These are phyloP conservation scores for Buteo buteo DNA, from an alignment of 2,113 vertebrate species.

Conservation along the genomic window DNA sequence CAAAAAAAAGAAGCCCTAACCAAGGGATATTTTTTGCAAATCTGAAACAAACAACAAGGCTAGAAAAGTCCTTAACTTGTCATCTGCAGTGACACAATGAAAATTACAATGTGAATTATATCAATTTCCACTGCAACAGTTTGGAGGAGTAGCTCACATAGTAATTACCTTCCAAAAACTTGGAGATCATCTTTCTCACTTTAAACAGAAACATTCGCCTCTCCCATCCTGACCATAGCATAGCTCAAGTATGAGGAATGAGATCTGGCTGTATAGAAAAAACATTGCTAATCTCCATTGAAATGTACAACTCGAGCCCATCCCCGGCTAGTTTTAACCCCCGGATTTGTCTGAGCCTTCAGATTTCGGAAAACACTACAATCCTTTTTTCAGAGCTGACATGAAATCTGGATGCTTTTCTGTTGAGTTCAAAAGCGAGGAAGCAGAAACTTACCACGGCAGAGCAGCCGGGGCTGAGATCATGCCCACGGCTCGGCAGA, in stretches of 20 bases:
- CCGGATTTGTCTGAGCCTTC: neutral
- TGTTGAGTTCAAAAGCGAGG: neutral
- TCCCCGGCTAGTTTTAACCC: neutral
- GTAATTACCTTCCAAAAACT: neutral
- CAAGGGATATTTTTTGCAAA: neutral
- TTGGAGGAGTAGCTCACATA: neutral
- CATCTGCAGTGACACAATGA: neutral
- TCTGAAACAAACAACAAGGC: neutral
- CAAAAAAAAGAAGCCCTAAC: neutral
- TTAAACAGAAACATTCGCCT: neutral
- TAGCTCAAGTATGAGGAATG: neutral
- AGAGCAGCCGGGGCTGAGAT: neutral
- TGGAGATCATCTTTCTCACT: neutral
- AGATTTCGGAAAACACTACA: neutral
- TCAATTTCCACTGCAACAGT: neutral
- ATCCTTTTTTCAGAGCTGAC: neutral
- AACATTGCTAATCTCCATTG: neutral
- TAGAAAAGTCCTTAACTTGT: neutral
- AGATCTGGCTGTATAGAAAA: neutral
- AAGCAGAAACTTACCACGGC: constrained; percentile 60
- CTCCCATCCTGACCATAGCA: neutral
- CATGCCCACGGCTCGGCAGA: neutral
- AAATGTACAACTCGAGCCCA: neutral
- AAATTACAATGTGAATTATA: accelerated
- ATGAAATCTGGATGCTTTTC: neutral